phyloP scores from a whole-genome alignment of 2,113 vertebrate species.

The Rhinoptilus africanus region DNA sequence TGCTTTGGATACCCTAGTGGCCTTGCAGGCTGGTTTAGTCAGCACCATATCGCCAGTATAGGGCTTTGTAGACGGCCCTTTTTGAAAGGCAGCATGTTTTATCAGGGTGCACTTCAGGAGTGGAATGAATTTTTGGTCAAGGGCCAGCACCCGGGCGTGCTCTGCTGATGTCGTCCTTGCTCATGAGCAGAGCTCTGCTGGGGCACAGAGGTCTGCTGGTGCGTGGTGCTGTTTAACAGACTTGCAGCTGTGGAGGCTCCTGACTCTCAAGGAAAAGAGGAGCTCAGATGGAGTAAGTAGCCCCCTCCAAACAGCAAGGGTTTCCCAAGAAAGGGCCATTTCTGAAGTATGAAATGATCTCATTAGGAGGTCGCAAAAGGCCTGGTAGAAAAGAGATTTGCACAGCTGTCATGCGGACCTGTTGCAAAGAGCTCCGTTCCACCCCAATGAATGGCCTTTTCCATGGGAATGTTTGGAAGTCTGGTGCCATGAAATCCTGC shows the following conservation, averaged over 20 bases:
- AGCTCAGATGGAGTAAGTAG: background rate
- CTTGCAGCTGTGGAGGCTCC: background rate
- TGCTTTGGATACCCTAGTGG: background rate
- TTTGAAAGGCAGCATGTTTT: background rate
- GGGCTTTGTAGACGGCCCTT: accelerated
- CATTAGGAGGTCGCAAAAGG: background rate
- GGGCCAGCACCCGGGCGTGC: background rate
- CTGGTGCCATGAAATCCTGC: background rate
- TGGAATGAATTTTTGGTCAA: background rate
- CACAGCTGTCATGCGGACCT: background rate
- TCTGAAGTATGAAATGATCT: background rate
- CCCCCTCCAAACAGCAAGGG: background rate
- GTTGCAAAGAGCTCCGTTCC: background rate
- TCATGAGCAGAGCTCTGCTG: background rate
- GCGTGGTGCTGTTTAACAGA: background rate
- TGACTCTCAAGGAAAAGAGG: background rate
- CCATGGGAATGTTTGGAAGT: background rate
- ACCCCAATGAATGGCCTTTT: background rate
- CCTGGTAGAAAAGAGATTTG: background rate
- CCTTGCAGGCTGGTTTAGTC: background rate
- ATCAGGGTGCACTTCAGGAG: background rate
- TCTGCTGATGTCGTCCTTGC: background rate
- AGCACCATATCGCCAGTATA: background rate
- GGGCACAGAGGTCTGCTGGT: background rate
- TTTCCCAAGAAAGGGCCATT: background rate